A percentile compares a stretch with the other conserved stretches of the same genome.
These are phyloP conservation scores for Masnerella sp. DNA, from an alignment of 2,888 invertebrate genomes.

Conservation along the genomic window DNA sequence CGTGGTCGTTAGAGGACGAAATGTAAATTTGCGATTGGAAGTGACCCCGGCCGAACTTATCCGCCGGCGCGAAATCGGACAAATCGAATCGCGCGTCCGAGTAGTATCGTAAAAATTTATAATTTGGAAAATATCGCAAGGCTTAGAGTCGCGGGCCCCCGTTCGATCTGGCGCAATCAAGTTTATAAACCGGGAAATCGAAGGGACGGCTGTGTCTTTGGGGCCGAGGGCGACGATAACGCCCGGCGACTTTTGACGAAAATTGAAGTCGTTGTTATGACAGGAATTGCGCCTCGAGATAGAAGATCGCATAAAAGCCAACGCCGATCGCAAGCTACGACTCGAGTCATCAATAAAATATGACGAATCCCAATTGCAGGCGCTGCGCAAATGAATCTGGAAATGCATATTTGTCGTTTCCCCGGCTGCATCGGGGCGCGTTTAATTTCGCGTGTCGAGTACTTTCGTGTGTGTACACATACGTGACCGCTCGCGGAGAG, in stretches of 20 bases:
- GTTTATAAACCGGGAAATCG: slow-evolving; percentile 78
- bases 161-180: slow-evolving; percentile 67
- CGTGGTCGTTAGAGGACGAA: slow-evolving; percentile 38
- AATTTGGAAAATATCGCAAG: slow-evolving; percentile 76
- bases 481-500: slow-evolving; percentile 17
- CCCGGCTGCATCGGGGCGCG: slow-evolving; percentile 27
- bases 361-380: slow-evolving; percentile 42
- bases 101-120: slow-evolving; percentile 77
- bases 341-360: slow-evolving; percentile 57
- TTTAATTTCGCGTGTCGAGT: slow-evolving; percentile 55
- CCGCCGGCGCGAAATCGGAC: slow-evolving; percentile 70
- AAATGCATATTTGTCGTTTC: slow-evolving; percentile 56
- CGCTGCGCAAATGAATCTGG: slow-evolving; percentile 51
- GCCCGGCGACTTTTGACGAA: slow-evolving; percentile 75
- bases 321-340: too few relatives aligned
- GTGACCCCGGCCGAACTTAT: slow-evolving; percentile 42
- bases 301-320: neutral
- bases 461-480: slow-evolving; percentile 46
- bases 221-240: slow-evolving; percentile 68
- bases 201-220: slow-evolving; percentile 65
- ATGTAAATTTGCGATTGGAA: slow-evolving; percentile 56
- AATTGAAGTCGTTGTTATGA: slow-evolving; percentile 78
- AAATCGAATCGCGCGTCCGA: slow-evolving; percentile 72
- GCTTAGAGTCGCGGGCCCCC: slow-evolving; percentile 47
- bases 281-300: slow-evolving; percentile 72